Conservation (phyloP, 2,888 invertebrate species). For the Patella ulyssiponensis region DNA sequence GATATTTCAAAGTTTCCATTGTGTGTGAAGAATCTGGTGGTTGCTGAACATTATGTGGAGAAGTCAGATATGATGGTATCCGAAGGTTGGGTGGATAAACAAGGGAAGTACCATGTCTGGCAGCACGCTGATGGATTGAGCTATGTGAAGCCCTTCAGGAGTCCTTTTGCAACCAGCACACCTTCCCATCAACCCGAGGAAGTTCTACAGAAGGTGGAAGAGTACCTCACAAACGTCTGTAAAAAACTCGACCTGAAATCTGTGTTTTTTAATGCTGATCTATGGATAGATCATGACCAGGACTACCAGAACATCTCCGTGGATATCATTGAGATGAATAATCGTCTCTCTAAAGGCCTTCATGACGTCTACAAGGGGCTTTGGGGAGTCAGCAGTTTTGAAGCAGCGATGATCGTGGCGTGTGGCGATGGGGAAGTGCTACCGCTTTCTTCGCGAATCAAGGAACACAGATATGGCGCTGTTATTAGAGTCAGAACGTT, state of each 20-base stretch:
- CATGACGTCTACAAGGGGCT: background rate
- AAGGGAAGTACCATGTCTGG: background rate
- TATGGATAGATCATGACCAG: background rate
- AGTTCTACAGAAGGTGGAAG: background rate
- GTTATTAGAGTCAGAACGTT: background rate
- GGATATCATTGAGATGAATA: background rate
- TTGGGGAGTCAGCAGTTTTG: background rate
- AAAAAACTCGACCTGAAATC: background rate
- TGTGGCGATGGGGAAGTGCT: background rate
- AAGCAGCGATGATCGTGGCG: background rate
- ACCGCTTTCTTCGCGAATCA: background rate
- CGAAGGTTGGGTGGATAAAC: background rate
- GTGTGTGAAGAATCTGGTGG: background rate
- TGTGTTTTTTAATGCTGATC: conserved; percentile 4
- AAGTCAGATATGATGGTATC: background rate
- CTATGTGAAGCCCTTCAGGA: background rate
- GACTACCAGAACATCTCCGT: background rate
- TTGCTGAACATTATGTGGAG: background rate
- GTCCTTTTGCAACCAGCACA: background rate
- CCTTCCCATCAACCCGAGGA: background rate
- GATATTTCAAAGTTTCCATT: background rate
- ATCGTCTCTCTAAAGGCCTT: background rate
- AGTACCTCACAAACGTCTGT: background rate
- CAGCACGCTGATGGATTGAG: background rate
- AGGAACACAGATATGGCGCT: background rate